Conservation (phyloP, 2,797 vertebrate species). For the Rachycentron canadum region DNA sequence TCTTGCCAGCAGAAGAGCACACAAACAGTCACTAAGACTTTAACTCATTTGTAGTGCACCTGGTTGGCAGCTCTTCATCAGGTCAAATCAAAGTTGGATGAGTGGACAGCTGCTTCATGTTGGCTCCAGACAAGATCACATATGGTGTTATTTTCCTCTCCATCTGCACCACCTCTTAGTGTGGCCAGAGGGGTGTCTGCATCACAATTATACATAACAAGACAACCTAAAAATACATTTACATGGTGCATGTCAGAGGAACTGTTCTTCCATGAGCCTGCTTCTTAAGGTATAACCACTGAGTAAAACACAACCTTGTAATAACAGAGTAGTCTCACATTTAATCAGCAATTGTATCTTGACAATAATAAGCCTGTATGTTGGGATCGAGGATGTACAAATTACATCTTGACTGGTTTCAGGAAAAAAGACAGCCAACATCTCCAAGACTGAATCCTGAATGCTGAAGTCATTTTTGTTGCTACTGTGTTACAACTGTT, state of each 20-base stretch:
- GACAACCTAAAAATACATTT: neutral
- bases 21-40: neutral
- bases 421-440: neutral
- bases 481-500: neutral
- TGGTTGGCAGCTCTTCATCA: conserved; percentile 18
- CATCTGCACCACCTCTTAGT: conserved; percentile 34
- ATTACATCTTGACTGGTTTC: conserved; percentile 4
- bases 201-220: neutral
- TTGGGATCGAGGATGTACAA: conserved; percentile 7
- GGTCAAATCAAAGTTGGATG: conserved; percentile 16
- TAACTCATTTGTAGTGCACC: neutral
- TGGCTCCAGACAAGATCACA: conserved; percentile 50
- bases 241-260: neutral
- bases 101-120: conserved; percentile 51
- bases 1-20: neutral
- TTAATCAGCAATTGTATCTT: conserved; percentile 38
- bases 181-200: conserved; percentile 4
- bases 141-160: conserved; percentile 63
- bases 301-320: conserved; percentile 21
- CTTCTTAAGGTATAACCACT: conserved; percentile 13
- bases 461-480: neutral
- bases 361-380: conserved; percentile 34
- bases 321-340: conserved; percentile 51
- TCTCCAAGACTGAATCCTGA: neutral
- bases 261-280: conserved; percentile 17